These are phyloP conservation scores for Chrysogorgia sp. DNA, from an alignment of 92 coral and sea anemone species.

Conservation along the genomic window DNA sequence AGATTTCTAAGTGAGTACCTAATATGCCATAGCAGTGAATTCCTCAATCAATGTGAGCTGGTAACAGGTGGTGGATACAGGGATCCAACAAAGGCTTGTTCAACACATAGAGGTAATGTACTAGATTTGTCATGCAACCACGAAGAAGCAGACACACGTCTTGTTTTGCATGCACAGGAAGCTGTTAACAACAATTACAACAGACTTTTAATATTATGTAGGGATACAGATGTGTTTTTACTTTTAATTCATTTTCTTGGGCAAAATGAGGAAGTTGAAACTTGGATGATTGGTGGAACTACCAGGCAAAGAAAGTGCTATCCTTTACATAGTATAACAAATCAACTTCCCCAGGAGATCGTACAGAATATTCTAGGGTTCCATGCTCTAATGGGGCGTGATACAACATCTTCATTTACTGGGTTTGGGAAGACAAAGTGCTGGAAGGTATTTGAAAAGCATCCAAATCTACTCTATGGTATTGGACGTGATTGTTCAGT, in stretches of 20 bases:
- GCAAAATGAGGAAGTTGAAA: constrained; percentile 5
- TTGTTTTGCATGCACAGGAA: constrained; percentile 33
- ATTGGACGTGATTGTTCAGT: no score
- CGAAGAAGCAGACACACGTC: constrained; percentile 39
- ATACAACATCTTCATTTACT: no score
- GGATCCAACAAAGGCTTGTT: constrained; percentile 22
- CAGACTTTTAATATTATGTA: constrained; percentile 6
- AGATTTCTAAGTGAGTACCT: constrained; percentile 28
- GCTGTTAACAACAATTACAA: constrained; percentile 15
- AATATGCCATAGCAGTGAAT: constrained; percentile 8
- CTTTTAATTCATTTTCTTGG: constrained; percentile 31
- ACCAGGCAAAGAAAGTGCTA: constrained; percentile 14
- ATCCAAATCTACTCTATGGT: no score
- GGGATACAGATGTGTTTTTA: constrained; percentile 34
- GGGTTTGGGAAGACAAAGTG: no score
- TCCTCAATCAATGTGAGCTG: constrained; percentile 18
- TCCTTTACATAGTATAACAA: constrained; percentile 2
- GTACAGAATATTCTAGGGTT: no score
- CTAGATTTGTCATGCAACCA: constrained; percentile 4
- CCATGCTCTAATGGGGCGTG: no score
- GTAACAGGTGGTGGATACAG: constrained; percentile 18
- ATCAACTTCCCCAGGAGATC: constrained; percentile 31
- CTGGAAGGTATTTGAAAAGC: no score
- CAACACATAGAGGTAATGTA: constrained; percentile 21
- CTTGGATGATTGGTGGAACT: constrained; percentile 39